Percentiles rank a stretch among this genome's conserved stretches.
These are phyloP conservation scores for Petrocephalus sullivani DNA, from an alignment of 2,797 vertebrate genomes.

Conservation along the genomic window DNA sequence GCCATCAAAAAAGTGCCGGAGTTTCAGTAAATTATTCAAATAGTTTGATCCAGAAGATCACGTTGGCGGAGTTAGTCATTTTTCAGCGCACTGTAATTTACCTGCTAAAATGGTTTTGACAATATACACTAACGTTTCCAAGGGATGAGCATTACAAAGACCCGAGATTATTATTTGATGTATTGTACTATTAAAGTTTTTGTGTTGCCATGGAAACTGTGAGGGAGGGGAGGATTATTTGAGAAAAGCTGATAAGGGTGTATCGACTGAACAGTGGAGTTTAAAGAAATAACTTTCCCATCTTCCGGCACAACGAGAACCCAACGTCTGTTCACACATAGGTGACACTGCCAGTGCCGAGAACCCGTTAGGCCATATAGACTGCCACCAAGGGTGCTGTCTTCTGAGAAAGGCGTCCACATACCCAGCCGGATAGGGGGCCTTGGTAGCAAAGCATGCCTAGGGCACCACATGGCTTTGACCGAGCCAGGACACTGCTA, in stretches of 20 bases:
- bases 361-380: background rate
- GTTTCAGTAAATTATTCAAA: background rate
- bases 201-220: constrained; percentile 11
- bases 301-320: background rate
- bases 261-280: background rate
- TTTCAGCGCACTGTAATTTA: background rate
- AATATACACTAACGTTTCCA: background rate
- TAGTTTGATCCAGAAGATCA: background rate
- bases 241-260: background rate
- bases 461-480: background rate
- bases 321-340: background rate
- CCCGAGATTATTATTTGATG: background rate
- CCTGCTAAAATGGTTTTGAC: background rate
- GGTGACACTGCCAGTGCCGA: background rate
- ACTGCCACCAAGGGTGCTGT: background rate
- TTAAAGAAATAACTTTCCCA: background rate
- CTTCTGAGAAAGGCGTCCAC: background rate
- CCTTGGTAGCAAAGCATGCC: background rate
- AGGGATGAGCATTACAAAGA: background rate
- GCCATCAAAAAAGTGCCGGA: background rate
- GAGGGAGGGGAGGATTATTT: background rate
- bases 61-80: background rate
- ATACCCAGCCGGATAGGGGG: background rate
- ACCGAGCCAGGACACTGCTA: background rate
- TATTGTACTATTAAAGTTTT: background rate